Base-by-base conservation (phyloP, 2,888 invertebrate species). In the Lasioglossum lativentre region DNA sequence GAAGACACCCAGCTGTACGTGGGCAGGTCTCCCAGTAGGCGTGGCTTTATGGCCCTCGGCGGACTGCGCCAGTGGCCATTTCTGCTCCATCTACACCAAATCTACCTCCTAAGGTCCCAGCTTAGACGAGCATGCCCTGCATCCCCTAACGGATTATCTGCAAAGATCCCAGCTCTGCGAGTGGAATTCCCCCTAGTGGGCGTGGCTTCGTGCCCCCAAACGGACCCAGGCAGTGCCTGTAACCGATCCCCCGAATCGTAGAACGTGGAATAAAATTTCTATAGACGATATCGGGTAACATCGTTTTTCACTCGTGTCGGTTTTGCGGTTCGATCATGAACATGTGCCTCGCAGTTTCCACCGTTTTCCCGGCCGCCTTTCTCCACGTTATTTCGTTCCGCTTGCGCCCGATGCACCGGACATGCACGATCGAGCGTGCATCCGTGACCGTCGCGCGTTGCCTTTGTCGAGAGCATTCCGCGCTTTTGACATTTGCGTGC, bases 341-440 rank as follows among this genome's bases (percentile, higher is more conserved):
- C 63, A 16, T 30, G 63, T 63, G 63, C 16, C 52, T n/a, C 23
- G 10, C 52, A n/a, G 52, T n/a, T 52, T 52, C 23, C 52, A 52
- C 3, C 52, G 52, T 52, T 52, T 52, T 52, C 52, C 23, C n/a
- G n/a, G 3, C 63, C 40, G 5, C n/a, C 10, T n/a, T 59, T 47
- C 27, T 40, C 14, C 40, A 19, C 38, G 68, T 63, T 68, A 75
- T 77, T 87, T 75, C 80, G 84, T 77, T 85, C 63, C 59, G 34
- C 38, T 40, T 59, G 70, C 78, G 42, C 56, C 40, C 75, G 78
- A 63, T 80, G 66, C 80, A 38, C 34, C 79, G 47, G 80, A 70
- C 75, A 56, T 83, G 86, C 78, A 78, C 71, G 78, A 87, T 78
- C 68, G 85, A 83, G 68, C 74, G 86, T 83, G 77, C 83, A 86